A percentile compares a stretch with the other conserved stretches of the same genome.
Evolutionary conservation across 2,888 invertebrate genomes (phyloP).

Genomic region (Muschampia plurimacula): DNA sequence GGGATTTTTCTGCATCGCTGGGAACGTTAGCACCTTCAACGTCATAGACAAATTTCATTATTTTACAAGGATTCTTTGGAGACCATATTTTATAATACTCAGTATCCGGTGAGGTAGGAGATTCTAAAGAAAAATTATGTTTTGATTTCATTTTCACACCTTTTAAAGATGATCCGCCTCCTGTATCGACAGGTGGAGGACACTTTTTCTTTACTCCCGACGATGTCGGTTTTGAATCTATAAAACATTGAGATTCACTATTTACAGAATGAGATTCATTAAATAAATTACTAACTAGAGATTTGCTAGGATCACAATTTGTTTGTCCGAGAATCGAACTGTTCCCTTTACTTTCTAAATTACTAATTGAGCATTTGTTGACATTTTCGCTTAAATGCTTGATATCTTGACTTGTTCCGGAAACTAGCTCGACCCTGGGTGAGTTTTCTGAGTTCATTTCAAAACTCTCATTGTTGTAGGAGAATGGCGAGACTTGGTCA

Average conservation of each 20-base stretch:
- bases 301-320: conserved; percentile 82
- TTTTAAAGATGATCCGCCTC: conserved; percentile 73
- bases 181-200: conserved; percentile 84
- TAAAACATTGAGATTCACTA: conserved; percentile 76
- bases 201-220: conserved; percentile 85
- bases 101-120: conserved; percentile 85
- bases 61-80: conserved; percentile 86
- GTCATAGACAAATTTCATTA: conserved; percentile 84
- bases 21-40: conserved; percentile 78
- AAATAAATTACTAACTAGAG: conserved; percentile 75
- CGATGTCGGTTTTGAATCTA: conserved; percentile 70
- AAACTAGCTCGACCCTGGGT: conserved; percentile 72
- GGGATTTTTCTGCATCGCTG: conserved; percentile 86
- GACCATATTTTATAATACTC: conserved; percentile 90
- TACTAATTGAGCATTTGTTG: conserved; percentile 85
- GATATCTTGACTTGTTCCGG: conserved; percentile 72
- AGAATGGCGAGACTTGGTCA: conserved; percentile 77
- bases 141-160: conserved; percentile 89
- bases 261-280: conserved; percentile 77
- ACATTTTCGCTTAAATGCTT: conserved; percentile 81
- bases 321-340: conserved; percentile 67
- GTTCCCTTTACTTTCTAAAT: conserved; percentile 79
- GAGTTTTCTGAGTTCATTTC: conserved; percentile 80
- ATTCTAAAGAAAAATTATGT: conserved; percentile 79
- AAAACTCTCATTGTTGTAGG: conserved; percentile 82